Evolutionary conservation across 2,797 vertebrate species (phyloP).

Genomic region (Enteromius radiatus): DNA sequence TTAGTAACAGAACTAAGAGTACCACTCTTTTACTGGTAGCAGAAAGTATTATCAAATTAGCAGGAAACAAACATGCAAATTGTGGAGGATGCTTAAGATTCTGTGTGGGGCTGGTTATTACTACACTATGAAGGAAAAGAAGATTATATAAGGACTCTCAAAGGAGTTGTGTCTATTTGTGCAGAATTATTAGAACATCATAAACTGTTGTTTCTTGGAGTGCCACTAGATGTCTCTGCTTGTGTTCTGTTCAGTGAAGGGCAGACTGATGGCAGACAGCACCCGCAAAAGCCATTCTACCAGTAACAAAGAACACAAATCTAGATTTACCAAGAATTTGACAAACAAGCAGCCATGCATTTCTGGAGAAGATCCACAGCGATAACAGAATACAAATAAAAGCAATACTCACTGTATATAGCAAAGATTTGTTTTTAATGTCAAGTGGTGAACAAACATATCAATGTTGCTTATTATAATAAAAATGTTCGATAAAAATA

Average conservation of each 20-base stretch:
- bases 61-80: slow-evolving; percentile 4
- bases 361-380: not conserved
- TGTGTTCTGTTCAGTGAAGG: slow-evolving; percentile 63
- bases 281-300: slow-evolving; percentile 56
- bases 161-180: not conserved
- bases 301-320: slow-evolving; percentile 44
- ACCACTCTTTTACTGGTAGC: not conserved
- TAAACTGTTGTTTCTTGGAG: slow-evolving; percentile 59
- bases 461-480: not conserved
- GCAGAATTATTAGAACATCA: not conserved
- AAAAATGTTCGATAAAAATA: not conserved
- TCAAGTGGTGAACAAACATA: not conserved
- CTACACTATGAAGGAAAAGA: not conserved
- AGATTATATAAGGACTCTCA: not conserved
- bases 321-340: slow-evolving; percentile 7
- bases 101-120: not conserved
- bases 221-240: slow-evolving; percentile 84
- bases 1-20: not conserved
- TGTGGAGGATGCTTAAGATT: not conserved
- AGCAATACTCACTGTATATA: not conserved
- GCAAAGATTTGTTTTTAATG: not conserved
- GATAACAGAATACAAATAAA: not conserved
- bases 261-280: slow-evolving; percentile 66
- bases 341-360: not conserved
- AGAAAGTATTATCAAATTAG: slow-evolving; percentile 5